Base-by-base conservation (phyloP, 2,797 vertebrate species). In the Calcarius lapponicus region DNA sequence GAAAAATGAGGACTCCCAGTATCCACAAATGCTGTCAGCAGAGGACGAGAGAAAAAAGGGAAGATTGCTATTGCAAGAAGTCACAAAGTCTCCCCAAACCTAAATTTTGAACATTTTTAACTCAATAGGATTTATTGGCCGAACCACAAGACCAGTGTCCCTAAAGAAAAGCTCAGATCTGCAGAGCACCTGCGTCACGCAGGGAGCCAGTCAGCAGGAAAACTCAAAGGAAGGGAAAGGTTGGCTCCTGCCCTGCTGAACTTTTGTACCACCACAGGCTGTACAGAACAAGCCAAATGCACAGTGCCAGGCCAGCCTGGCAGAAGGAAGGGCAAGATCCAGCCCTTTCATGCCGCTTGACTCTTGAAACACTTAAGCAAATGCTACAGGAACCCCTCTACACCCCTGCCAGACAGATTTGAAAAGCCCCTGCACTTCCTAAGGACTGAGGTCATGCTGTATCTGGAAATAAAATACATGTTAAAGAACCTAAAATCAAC, bases 11-110 rank as follows among this genome's bases (percentile, higher is more conserved):
- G 84, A 82, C 60, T 71, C 75, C 17, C 3, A 1, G 17, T 24
- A 47, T 73, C 48, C 87, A n/a, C 60, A 92, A 94, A 94, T 50
- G 29, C 24, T 57, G 61, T 73, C 86, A 78, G 42, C 57, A 61
- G 53, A 79, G 57, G 36, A 58, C 76, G 80, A 72, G 40, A 80
- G 67, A 56, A 73, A 91, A 36, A 61, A 32, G 9, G n/a, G 47
- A 64, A 57, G 65, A 60, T 16, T 56, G 50, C 70, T 62, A 22
- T 40, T 79, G 43, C 47, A 86, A 64, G 75, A 88, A 82, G 43
- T n/a, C 61, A 73, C 31, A 90, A 38, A 60, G 71, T 56, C 42
- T 84, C 74, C 51, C 51, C 45, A 70, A 47, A 73, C 15, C 34
- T 43, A 31, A 31, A 50, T 48, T 53, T 25, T 65, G 60, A 62